Percentiles rank a stretch among this genome's conserved stretches.
Conservation (phyloP, 2,888 invertebrate species). For the Trichacis sp. region DNA sequence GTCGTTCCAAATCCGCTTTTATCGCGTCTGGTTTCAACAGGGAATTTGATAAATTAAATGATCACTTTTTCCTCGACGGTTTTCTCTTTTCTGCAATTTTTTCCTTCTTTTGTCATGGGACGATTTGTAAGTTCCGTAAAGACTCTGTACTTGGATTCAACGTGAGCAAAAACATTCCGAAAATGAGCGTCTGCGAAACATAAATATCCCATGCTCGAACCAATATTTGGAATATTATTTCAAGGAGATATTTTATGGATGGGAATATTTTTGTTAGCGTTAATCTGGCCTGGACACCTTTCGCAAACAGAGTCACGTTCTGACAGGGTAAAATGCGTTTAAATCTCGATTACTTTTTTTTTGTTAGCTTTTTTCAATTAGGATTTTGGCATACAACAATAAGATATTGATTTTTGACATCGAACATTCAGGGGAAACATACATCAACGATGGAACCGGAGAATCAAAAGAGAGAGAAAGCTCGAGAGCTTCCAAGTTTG, state of each 20-base stretch:
- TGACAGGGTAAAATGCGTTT: slow-evolving; percentile 11
- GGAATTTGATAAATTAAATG: slow-evolving; percentile 1
- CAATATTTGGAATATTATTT: too few relatives aligned
- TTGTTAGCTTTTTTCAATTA: slow-evolving; percentile 21
- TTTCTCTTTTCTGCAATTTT: too few relatives aligned
- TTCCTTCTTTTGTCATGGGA: too few relatives aligned
- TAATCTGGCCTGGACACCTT: not conserved
- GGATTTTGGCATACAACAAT: slow-evolving; percentile 40
- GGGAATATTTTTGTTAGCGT: too few relatives aligned
- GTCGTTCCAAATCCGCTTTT: too few relatives aligned
- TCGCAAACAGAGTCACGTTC: slow-evolving; percentile 22
- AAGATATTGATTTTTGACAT: slow-evolving; percentile 41
- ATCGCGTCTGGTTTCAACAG: not conserved
- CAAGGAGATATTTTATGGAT: too few relatives aligned
- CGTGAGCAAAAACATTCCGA: too few relatives aligned
- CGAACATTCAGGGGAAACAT: slow-evolving; percentile 39
- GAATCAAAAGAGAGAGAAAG: slow-evolving; percentile 15
- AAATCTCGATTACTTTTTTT: slow-evolving; percentile 12
- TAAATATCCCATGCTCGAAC: too few relatives aligned
- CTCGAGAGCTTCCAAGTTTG: too few relatives aligned
- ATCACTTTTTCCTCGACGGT: slow-evolving; percentile 8
- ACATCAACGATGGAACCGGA: slow-evolving; percentile 25
- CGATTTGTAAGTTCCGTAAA: not conserved
- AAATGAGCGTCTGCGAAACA: too few relatives aligned
- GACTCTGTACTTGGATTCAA: too few relatives aligned